Evolutionary conservation across 2,113 vertebrate species (phyloP), one percentile per base, ranked within the genome.

Genomic region (Circaetus cinerascens): DNA sequence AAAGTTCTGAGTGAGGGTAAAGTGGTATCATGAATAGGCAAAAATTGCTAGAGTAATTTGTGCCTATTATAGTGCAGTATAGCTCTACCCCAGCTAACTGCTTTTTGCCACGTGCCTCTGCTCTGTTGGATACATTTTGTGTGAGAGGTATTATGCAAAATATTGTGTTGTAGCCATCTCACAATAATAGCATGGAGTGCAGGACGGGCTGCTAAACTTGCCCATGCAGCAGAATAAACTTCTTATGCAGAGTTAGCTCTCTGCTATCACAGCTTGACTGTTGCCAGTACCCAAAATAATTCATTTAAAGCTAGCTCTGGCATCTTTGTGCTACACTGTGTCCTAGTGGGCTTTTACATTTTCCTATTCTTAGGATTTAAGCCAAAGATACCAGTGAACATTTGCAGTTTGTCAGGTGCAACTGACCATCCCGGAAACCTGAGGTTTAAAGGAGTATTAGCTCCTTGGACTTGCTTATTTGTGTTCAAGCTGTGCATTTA

Each of bases 221-320:
- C 76, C 57, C 59, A 92, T 94, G 83, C 82, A 92, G 83, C 94
- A 96, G 72, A 96, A 97, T 63, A 92, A 91, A 95, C 82, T 90
- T 92, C 92, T 92, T 93, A 66, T 50, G 34, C 68, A 86, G 63
- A 95, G 75, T 77, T 84, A 96, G 86, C 59, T 77, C 74, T 45
- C 67, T 66, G 89, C 86, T 95, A 66, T 97, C 94, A 94, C 94
- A 96, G 86, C 88, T 92, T 95, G 72, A 83, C 72, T 91, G 76
- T n/a, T 96, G 84, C 51, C 89, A 96, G 89, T 89, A 93, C 91
- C 80, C 69, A 95, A 97, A 97, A 95, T 89, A 96, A 78, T 91
- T 94, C 50, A 40, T 94, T 93, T 94, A 64, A 81, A 96, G 90
- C 64, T 78, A 45, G 45, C 60, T 95, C 76, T 88, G 50, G 48